Conservation (phyloP, 1,140 invertebrate genomes). For the Leptinotarsa lineolata region DNA sequence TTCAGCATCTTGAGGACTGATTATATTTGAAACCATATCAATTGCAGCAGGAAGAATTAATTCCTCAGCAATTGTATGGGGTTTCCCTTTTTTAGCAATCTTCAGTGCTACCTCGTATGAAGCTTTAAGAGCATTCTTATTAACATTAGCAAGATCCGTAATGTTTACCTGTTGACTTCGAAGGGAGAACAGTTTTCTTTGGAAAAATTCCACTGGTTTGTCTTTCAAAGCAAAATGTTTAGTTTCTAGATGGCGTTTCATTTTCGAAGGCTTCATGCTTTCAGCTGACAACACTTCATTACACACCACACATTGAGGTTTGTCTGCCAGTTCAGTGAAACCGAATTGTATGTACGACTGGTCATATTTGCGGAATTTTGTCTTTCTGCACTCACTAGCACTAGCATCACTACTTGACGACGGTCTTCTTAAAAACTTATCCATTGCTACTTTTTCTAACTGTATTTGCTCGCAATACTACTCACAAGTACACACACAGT, state of each 20-base stretch:
- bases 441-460: background rate
- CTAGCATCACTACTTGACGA: constrained; percentile 1
- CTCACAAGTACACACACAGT: too few species aligned
- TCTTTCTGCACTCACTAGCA: background rate
- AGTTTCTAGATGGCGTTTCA: constrained; percentile 42
- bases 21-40: constrained; percentile 46
- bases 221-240: constrained; percentile 43
- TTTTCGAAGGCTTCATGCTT: constrained; percentile 47
- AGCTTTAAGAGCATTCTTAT: constrained; percentile 36
- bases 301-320: constrained; percentile 42
- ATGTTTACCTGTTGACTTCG: constrained; percentile 41
- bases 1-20: constrained; percentile 41
- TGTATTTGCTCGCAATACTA: too few species aligned
- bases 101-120: constrained; percentile 39
- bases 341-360: constrained; percentile 12
- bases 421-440: constrained; percentile 4
- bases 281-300: constrained; percentile 41
- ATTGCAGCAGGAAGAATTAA: constrained; percentile 45
- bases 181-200: constrained; percentile 44
- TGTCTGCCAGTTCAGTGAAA: constrained; percentile 16
- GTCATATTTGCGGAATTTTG: constrained; percentile 8
- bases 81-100: constrained; percentile 44
- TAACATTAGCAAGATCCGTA: constrained; percentile 41
- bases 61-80: constrained; percentile 40
- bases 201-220: constrained; percentile 45